Evolutionary conservation across 1,140 invertebrate species (phyloP), one percentile per base, ranked within the genome.

Genomic region (Drosophila chauvacae): DNA sequence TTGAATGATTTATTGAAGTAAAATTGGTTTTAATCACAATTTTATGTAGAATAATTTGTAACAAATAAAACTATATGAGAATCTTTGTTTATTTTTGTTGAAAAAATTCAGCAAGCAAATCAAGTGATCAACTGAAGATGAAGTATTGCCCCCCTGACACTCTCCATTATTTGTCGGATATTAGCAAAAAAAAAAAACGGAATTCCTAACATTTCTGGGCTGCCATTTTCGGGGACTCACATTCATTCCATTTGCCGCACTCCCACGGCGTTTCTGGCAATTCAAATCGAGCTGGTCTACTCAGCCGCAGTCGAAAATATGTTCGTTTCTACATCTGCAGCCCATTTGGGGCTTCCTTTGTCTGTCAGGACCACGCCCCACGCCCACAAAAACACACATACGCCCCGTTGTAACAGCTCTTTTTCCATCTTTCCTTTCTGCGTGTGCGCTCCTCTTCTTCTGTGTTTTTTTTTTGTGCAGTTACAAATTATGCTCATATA

Each of bases 401-500:
- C 69, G 59, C 50, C 42, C 58, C 48, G 18, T 55, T 51, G 47
- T 57, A 66, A 63, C 80, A 82, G 79, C 58, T 83, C 63, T 64
- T 73, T 64, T 61, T 41, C 59, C 50, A 58, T 47, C 61, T 59
- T 47, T 55, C 33, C 60, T 16, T 60, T 58, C 51, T 72, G 42
- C 42, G 58, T 65, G 68, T 47, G 65, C 62, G 33, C 58, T 59
- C 72, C 60, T 45, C 72, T 71, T 61, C 71, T 59, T 72, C 68
- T 75, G 6, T n/a, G 65, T 66, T 23, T 33, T 70, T 69, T 76
- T 80, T 80, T 80, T 72, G 64, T 77, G 80, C 71, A 80, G 84
- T 86, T 90, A 90, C 85, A 88, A 88, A 88, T 88, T 88, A 88
- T 88, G 85, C 77, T 90, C 85, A 81, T 90, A 88, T 88, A 88